phyloP scores from a whole-genome alignment of 1,140 invertebrate species.

The Papilio xuthus region DNA sequence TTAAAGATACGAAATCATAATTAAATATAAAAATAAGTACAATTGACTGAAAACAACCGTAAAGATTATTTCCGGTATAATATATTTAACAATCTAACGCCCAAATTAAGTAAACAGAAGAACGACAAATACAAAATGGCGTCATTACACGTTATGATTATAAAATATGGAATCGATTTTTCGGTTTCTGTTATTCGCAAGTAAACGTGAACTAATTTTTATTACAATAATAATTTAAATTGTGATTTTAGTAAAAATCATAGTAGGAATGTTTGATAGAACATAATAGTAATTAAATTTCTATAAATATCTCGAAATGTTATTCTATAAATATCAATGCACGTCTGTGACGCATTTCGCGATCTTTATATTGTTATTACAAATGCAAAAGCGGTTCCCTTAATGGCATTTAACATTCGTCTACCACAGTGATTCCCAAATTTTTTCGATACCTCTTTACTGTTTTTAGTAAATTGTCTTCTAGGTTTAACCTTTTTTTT shows the following conservation, averaged over 20 bases:
- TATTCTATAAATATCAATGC: background rate
- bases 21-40: slow-evolving; percentile 2
- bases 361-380: slow-evolving; percentile 4
- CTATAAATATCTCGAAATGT: background rate
- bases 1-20: background rate
- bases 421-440: background rate
- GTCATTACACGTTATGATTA: too few species aligned
- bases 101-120: background rate
- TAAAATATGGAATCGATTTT: background rate
- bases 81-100: background rate
- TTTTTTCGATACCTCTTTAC: background rate
- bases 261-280: background rate
- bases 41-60: background rate
- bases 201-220: background rate
- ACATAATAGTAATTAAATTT: background rate
- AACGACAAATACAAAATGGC: too few species aligned
- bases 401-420: background rate
- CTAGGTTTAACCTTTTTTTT: too few species aligned
- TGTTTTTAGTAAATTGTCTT: too few species aligned
- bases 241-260: too few species aligned
- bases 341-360: background rate
- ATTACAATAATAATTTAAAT: too few species aligned
- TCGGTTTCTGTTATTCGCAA: background rate
- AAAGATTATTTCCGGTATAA: background rate
- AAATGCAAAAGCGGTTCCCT: background rate